Conservation (phyloP, 2,888 invertebrate genomes). For the Endomychus coccineus region DNA sequence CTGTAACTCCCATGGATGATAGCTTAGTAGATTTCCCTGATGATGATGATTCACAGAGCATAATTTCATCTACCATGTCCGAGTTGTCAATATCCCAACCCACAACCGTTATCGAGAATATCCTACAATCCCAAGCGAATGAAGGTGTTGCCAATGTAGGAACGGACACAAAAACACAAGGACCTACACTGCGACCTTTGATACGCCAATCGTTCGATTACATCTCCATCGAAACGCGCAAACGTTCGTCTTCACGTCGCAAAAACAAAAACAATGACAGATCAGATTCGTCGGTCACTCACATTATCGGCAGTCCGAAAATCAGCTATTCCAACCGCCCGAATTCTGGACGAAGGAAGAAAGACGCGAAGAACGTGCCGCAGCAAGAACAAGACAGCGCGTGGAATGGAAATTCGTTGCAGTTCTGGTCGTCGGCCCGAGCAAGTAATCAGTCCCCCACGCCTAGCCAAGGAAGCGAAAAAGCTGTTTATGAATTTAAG, state of each 20-base stretch:
- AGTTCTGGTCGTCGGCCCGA: slow-evolving; percentile 54
- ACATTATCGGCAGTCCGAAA: slow-evolving; percentile 52
- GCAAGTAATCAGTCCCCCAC: slow-evolving; percentile 51
- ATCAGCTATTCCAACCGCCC: slow-evolving; percentile 53
- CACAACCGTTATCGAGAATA: slow-evolving; percentile 52
- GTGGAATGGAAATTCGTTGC: slow-evolving; percentile 66
- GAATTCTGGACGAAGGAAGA: slow-evolving; percentile 39
- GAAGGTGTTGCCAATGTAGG: slow-evolving; percentile 36
- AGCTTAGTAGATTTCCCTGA: slow-evolving; percentile 51
- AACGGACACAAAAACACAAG: slow-evolving; percentile 40
- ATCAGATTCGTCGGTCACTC: slow-evolving; percentile 63
- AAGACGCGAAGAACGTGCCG: slow-evolving; percentile 49
- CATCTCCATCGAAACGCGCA: slow-evolving; percentile 57
- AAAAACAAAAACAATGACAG: slow-evolving; percentile 57
- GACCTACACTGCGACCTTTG: slow-evolving; percentile 55
- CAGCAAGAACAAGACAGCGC: slow-evolving; percentile 32
- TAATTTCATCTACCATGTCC: slow-evolving; percentile 68
- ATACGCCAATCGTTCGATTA: slow-evolving; percentile 71
- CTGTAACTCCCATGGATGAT: slow-evolving; percentile 61
- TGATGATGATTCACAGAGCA: slow-evolving; percentile 68
- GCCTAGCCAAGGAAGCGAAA: slow-evolving; percentile 48
- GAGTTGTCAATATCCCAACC: slow-evolving; percentile 63
- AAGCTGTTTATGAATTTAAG: slow-evolving; percentile 46
- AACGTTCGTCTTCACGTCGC: slow-evolving; percentile 57
- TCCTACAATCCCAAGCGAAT: slow-evolving; percentile 41